Evolutionary conservation across 2,113 vertebrate genomes (phyloP), one percentile per base, ranked within the genome.

Genomic region (Glareola pratincola): DNA sequence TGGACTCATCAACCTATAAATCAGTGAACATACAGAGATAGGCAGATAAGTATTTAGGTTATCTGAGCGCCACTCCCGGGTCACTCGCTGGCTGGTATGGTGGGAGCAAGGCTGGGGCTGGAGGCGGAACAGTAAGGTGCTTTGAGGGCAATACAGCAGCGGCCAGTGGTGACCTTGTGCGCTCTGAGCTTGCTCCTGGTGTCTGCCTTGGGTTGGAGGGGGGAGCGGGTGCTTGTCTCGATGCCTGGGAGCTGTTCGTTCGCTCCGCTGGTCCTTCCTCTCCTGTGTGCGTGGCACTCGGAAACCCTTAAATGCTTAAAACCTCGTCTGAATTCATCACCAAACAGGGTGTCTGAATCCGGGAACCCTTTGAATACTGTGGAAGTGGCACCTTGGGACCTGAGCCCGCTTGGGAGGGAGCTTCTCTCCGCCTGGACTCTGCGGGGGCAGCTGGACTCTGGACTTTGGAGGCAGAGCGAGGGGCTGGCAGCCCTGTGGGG

Each of bases 11-110:
- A 5, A 60, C 57, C 60, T 62, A 20, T 74, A 60, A 69, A 85
- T 90, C 91, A 26, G 66, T 51, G 37, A 32, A 74, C 60, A 36
- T 24, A 69, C 66, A 60, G 67, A 95, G 92, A 74, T 16, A 45
- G 62, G 81, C 69, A 68, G 67, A 76, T 96, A 94, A 95, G 92
- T 96, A 90, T 96, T 97, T 95, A 95, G 93, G 84, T 85, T 91
- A 96, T 94, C 93, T 88, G 69, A 47, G 85, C 29, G 22, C 7
- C 27, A 64, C 77, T 77, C 67, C 77, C 73, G 47, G 76, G 43
- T 77, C 79, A 48, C 6, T 6, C 8, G 7, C 67, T 85, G 2
- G 1, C 64, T 79, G 71, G 39, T 39, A n/a, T 47, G 66, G 57
- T 36, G 54, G 66, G 79, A 92, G 88, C 30, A 43, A 77, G 74